phyloP scores from a whole-genome alignment of 2,113 vertebrate genomes.

The Eublepharis macularius region DNA sequence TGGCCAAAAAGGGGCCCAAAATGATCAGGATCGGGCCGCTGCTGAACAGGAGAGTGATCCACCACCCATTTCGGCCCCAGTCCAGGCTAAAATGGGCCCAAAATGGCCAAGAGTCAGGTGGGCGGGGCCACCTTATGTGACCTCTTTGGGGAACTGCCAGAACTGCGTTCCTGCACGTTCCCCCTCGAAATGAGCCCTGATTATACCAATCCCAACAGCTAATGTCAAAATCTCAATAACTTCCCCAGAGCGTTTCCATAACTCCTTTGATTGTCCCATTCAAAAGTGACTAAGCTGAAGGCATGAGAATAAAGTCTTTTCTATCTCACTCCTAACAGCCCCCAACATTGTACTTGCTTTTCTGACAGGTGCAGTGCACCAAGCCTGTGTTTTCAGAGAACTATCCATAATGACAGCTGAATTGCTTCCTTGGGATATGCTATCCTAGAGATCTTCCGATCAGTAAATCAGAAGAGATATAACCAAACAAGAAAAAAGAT shows the following conservation, averaged over 20 bases:
- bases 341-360: neutral
- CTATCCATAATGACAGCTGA: neutral
- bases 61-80: too few relatives aligned
- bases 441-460: neutral
- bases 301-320: neutral
- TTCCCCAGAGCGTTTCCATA: neutral
- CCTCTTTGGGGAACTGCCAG: too few relatives aligned
- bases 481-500: accelerated
- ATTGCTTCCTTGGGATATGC: neutral
- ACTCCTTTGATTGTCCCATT: neutral
- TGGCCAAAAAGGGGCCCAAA: too few relatives aligned
- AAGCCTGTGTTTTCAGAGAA: neutral
- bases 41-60: too few relatives aligned
- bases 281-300: neutral
- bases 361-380: neutral
- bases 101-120: too few relatives aligned
- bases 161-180: too few relatives aligned
- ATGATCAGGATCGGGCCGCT: too few relatives aligned
- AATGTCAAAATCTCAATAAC: neutral
- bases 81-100: too few relatives aligned
- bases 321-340: neutral
- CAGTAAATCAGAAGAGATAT: neutral
- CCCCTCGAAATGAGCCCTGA: too few relatives aligned
- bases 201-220: neutral
- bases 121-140: too few relatives aligned